Conservation (phyloP, 2,797 vertebrate species). For the Enteromius mattozi region DNA sequence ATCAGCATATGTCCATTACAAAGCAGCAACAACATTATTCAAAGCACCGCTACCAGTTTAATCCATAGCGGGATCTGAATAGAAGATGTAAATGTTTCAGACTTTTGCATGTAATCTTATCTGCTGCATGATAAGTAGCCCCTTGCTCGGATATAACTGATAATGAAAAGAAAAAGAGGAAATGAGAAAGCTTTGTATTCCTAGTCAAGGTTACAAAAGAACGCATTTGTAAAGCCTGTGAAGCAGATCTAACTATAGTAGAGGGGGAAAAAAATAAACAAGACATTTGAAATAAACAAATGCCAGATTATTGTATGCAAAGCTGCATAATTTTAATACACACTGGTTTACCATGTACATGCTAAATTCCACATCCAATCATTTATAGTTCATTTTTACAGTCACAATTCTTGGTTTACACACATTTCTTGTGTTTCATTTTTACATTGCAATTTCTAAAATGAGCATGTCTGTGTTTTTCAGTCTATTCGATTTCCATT, state of each 20-base stretch:
- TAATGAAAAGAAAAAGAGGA: conserved; percentile 51
- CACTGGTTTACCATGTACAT: background rate
- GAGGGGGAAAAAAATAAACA: background rate
- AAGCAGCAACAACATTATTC: background rate
- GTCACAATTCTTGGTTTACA: background rate
- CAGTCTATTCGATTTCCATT: background rate
- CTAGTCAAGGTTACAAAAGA: conserved; percentile 19
- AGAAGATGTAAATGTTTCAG: conserved; percentile 52
- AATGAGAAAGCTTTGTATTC: conserved; percentile 26
- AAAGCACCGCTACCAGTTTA: background rate
- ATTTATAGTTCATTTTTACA: background rate
- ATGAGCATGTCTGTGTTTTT: background rate
- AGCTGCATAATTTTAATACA: background rate
- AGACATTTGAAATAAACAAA: background rate
- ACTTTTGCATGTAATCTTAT: conserved; percentile 68
- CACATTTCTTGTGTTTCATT: background rate
- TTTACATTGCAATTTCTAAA: background rate
- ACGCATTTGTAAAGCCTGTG: conserved; percentile 13
- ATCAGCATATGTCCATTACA: background rate
- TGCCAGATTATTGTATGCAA: background rate
- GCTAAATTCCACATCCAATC: background rate
- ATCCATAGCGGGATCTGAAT: conserved; percentile 42
- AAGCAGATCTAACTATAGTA: background rate
- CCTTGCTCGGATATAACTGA: conserved; percentile 49
- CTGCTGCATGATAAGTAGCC: conserved; percentile 66